Evolutionary conservation across 2,888 invertebrate species (phyloP), one percentile per base, ranked within the genome.

Genomic region (Drosophila sordidapex): DNA sequence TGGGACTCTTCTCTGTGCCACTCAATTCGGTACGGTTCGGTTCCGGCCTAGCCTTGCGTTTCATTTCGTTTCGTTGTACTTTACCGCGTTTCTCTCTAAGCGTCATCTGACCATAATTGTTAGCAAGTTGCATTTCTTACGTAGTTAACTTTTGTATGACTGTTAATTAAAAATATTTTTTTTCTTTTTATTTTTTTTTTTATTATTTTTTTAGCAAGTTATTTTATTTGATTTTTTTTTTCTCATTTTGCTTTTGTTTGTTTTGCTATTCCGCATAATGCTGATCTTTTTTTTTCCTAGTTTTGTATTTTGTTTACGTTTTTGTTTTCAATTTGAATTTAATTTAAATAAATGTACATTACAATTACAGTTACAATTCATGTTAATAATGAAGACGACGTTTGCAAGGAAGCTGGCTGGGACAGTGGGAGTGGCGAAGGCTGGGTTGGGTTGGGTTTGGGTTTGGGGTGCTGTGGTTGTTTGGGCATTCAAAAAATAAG

Each of bases 281-380:
- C 59, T 67, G 76, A 46, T 46, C 46, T 38, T 53, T 31, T 33
- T 63, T 48, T 59, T 33, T 31, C 33, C 70, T 78, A 75, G 38
- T 62, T 78, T 68, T 70, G 52, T 48, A 66, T 82, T 65, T 48
- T 35, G n/a, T 67, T 81, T 70, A 35, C 33, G 65, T 70, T 83
- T 71, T 74, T 27, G 25, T 61, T 75, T 51, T 56, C 31, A 36
- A 51, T 76, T 67, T 76, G 62, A 78, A 75, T 81, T 81, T 87
- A 89, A 87, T 84, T 89, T 84, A 84, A 89, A 84, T 87, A 87
- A 87, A 77, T 79, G 43, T 79, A 78, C 77, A 72, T 81, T 78
- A 72, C 72, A 78, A 78, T 81, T 78, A 72, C 72, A 81, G 67
- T 76, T 78, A 80, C 71, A 81, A 76, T 78, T 76, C 29, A 49